Percentiles rank a stretch among this genome's conserved stretches.
Conservation (phyloP, 2,888 invertebrate species). For the Choreutis nemorana region DNA sequence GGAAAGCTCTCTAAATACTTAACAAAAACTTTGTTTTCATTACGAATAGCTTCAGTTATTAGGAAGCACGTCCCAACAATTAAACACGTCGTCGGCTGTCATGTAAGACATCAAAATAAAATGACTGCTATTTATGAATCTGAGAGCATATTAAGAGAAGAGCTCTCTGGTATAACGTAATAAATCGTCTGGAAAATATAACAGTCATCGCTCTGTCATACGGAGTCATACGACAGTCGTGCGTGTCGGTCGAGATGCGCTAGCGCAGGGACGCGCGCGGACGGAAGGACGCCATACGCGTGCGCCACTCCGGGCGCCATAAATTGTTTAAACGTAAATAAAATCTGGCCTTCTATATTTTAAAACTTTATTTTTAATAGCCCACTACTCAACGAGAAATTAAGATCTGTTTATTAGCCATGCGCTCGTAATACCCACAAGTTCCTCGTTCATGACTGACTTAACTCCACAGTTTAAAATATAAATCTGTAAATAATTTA, state of each 20-base stretch:
- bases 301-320: slow-evolving; percentile 42
- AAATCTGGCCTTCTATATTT: slow-evolving; percentile 60
- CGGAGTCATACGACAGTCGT: no score
- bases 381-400: slow-evolving; percentile 58
- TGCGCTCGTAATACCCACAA: slow-evolving; percentile 54
- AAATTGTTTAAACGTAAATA: slow-evolving; percentile 56
- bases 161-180: slow-evolving; percentile 58
- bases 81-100: slow-evolving; percentile 58
- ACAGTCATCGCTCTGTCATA: slow-evolving; percentile 60
- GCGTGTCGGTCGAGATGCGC: slow-evolving; percentile 30
- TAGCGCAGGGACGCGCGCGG: slow-evolving; percentile 17
- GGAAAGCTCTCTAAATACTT: slow-evolving; percentile 9
- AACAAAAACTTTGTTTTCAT: slow-evolving; percentile 27
- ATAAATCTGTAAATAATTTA: slow-evolving; percentile 44
- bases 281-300: slow-evolving; percentile 16
- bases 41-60: slow-evolving; percentile 44
- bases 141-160: slow-evolving; percentile 55
- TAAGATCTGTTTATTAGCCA: slow-evolving; percentile 61
- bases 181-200: slow-evolving; percentile 67
- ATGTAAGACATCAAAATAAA: slow-evolving; percentile 64
- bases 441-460: slow-evolving; percentile 46
- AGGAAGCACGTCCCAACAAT: slow-evolving; percentile 48
- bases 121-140: slow-evolving; percentile 62
- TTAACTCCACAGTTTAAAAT: slow-evolving; percentile 27
- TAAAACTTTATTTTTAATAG: slow-evolving; percentile 63